Base-by-base conservation (phyloP, 2,113 vertebrate genomes). In the Lepus timidus region DNA sequence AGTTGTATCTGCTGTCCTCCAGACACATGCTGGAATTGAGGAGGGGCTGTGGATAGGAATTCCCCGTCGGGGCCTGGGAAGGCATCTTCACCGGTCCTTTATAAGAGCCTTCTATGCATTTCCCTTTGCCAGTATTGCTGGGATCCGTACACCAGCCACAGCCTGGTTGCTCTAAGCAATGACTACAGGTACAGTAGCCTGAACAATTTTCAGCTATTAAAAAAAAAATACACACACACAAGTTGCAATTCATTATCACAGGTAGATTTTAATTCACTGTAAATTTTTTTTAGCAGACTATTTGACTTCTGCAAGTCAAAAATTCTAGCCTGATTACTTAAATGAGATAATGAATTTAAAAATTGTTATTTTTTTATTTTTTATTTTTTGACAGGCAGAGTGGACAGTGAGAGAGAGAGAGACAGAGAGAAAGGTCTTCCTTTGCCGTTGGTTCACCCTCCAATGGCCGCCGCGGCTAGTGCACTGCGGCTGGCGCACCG, bases 111-210 rank as follows among this genome's bases (percentile, higher is more conserved):
- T 99, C 99, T 0, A 99, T 99, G 97, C 99, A 99, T 87, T 99
- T 99, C 0, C 99, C 99, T 94, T 98, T 99, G 0, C 99, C 99
- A 0, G 99, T 99, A 97, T 99, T 99, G 90, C 98, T 99, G 16
- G 99, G 99, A 58, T 99, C 99, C 0, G 99, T 99, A 97, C 99
- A 99, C 99, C 99, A 99, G 0, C 99, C 99, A 0, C 99, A 99
- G 87, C 99, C 99, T 0, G 99, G 99, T 96, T 99, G 99, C 93
- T 99, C 99, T 98, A 99, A 81, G 93, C 99, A 99, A 94, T 99
- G 99, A 3, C 98, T 98, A 2, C 99, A 99, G 0, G 99, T 99
- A 64, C 99, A 98, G 97, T 99, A 99, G 25, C 99, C 99, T 0
- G 99, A 99, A 90, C 99, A 99, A 98, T 99, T 99, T 96, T 99